Percentiles rank a stretch among this genome's conserved stretches.
Evolutionary conservation across 2,797 vertebrate species (phyloP).

Genomic region (Melanotaenia parkinsoni): DNA sequence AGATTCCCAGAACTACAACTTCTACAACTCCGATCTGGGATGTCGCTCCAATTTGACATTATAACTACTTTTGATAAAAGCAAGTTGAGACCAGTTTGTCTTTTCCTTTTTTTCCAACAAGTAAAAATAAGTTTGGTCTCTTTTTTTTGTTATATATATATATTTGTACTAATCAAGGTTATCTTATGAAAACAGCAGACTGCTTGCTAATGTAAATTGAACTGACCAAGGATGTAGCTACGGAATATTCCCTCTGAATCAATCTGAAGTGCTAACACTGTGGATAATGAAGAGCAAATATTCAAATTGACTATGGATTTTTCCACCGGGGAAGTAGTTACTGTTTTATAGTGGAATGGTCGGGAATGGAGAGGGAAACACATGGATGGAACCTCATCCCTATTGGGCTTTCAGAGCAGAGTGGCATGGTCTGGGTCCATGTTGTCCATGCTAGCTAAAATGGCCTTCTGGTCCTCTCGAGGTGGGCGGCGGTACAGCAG

Average conservation of each 20-base stretch:
- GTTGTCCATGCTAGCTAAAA: constrained; percentile 95
- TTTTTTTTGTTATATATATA: background rate
- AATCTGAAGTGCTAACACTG: constrained; percentile 26
- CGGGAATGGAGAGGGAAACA: constrained; percentile 38
- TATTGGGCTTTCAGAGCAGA: constrained; percentile 86
- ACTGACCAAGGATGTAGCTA: constrained; percentile 30
- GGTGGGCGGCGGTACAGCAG: constrained; percentile 94
- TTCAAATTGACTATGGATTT: constrained; percentile 27
- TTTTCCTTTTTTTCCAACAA: background rate
- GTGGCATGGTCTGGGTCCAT: constrained; percentile 93
- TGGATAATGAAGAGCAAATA: constrained; percentile 31
- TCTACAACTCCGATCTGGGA: background rate
- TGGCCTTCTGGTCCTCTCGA: constrained; percentile 95
- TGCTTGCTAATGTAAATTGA: constrained; percentile 36
- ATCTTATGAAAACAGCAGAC: constrained; percentile 24
- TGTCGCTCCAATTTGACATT: constrained; percentile 5
- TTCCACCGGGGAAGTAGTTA: constrained; percentile 25
- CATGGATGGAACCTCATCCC: constrained; percentile 62
- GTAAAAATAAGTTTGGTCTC: constrained; percentile 2
- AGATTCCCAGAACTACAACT: background rate
- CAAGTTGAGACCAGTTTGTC: constrained; percentile 1
- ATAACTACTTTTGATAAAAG: background rate
- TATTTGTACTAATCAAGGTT: constrained; percentile 18
- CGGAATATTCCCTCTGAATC: constrained; percentile 10
- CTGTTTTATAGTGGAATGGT: constrained; percentile 35